Percentiles rank a stretch among this genome's conserved stretches.
Conservation (phyloP, 2,888 invertebrate species). For the Tinea trinotella region DNA sequence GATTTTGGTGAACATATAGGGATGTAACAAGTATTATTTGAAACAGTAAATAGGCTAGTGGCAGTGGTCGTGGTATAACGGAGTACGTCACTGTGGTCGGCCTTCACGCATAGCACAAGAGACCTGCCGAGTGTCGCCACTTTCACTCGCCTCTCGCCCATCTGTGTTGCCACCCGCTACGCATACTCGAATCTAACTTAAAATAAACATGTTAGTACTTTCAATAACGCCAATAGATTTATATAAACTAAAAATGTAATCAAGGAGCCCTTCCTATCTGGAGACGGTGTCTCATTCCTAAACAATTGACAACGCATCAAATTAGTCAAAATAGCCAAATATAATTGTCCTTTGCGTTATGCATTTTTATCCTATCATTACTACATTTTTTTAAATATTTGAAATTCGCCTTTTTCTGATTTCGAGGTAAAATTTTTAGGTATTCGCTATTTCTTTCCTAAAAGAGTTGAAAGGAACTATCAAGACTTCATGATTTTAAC, state of each 20-base stretch:
- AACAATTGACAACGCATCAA: neutral
- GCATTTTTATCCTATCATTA: no score
- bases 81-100: slow-evolving; percentile 12
- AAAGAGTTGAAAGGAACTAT: no score
- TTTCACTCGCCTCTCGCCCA: slow-evolving; percentile 17
- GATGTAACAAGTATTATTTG: neutral
- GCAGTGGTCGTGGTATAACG: slow-evolving; percentile 1
- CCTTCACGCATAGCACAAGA: slow-evolving; percentile 14
- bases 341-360: no score
- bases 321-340: neutral
- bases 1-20: no score
- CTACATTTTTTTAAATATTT: no score
- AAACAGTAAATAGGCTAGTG: neutral
- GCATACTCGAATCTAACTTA: neutral
- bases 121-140: slow-evolving; percentile 10
- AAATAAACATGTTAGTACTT: slow-evolving; percentile 1
- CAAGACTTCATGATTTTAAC: no score
- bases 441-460: no score
- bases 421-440: no score
- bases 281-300: neutral
- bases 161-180: slow-evolving; percentile 16
- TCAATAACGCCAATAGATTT: neutral
- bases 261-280: neutral
- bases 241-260: neutral
- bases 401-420: no score